These are phyloP conservation scores for Oxytorus armatus DNA, from an alignment of 2,888 invertebrate genomes.

Conservation along the genomic window DNA sequence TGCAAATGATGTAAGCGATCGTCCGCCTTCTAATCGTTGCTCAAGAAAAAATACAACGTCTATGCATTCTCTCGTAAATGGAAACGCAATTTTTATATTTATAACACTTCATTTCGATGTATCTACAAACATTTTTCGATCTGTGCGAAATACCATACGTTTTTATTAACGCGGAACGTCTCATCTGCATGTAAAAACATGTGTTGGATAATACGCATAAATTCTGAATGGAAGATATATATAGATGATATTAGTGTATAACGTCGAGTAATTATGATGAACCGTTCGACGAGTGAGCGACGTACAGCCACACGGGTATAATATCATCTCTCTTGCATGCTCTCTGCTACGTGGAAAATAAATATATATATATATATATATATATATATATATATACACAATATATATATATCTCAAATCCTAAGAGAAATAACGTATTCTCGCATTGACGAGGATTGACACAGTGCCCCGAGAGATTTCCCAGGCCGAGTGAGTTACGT, in stretches of 20 bases:
- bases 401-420: constrained; percentile 39
- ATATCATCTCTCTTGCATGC: constrained; percentile 26
- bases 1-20: no score
- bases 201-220: background rate
- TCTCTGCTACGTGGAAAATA: background rate
- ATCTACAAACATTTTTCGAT: no score
- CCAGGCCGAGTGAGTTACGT: constrained; percentile 28
- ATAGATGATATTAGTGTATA: background rate
- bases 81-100: no score
- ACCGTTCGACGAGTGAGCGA: constrained; percentile 45
- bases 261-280: constrained; percentile 62
- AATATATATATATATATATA: constrained; percentile 25
- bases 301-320: constrained; percentile 21
- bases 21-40: no score
- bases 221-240: constrained; percentile 17
- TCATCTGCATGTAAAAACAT: background rate
- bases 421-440: constrained; percentile 52
- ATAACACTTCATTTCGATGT: no score
- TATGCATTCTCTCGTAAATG: no score
- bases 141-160: no score
- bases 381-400: constrained; percentile 9
- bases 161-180: no score
- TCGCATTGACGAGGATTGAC: constrained; percentile 58
- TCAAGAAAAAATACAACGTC: no score
- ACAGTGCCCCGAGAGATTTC: constrained; percentile 30